Evolutionary conservation across 1,140 invertebrate genomes (phyloP).

Genomic region (Drosophila athabasca): DNA sequence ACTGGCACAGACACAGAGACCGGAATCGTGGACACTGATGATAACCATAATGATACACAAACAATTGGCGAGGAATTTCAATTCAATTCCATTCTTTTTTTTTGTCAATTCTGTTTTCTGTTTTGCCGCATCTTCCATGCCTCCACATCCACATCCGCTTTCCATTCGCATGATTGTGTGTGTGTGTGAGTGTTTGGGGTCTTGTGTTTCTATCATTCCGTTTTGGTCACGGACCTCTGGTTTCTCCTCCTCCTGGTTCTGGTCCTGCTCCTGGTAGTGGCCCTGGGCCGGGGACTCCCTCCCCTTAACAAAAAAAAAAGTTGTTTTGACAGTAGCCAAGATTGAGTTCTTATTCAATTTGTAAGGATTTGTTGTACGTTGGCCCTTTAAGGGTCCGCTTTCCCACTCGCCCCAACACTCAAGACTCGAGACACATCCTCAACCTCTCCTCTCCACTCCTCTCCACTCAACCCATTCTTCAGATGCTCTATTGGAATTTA

Average conservation of each 20-base stretch:
- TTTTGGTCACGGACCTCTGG: conserved; percentile 27
- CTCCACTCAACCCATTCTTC: conserved; percentile 29
- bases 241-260: background rate
- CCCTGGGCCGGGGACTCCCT: background rate
- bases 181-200: background rate
- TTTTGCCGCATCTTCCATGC: conserved; percentile 21
- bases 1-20: conserved; percentile 4
- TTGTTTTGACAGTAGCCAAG: conserved; percentile 80
- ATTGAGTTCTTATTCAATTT: conserved; percentile 82
- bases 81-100: conserved; percentile 57
- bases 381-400: conserved; percentile 37
- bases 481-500: conserved; percentile 62
- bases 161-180: conserved; percentile 5
- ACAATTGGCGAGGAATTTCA: conserved; percentile 78
- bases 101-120: conserved; percentile 16
- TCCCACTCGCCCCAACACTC: background rate
- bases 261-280: background rate
- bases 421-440: conserved; percentile 5
- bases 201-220: conserved; percentile 54
- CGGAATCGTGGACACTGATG: conserved; percentile 56
- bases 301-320: conserved; percentile 10
- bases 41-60: conserved; percentile 80
- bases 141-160: background rate
- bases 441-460: background rate
- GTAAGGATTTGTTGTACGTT: conserved; percentile 69